A percentile compares a stretch with the other conserved stretches of the same genome.
Evolutionary conservation across 2,888 invertebrate genomes (phyloP).

Genomic region (Amorpha juglandis): DNA sequence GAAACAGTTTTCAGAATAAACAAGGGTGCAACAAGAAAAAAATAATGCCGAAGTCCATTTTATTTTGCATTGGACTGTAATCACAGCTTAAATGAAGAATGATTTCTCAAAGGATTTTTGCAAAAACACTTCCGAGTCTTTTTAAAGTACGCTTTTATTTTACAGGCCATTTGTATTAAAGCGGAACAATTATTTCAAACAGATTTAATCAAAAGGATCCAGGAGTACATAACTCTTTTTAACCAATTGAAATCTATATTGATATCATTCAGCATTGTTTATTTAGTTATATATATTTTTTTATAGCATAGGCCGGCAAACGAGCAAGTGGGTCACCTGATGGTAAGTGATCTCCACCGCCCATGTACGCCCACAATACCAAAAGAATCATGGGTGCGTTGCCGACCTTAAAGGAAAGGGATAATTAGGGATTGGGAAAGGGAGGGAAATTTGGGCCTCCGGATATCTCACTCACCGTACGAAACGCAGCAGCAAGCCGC

Average conservation of each 20-base stretch:
- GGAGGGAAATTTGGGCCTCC: too few species aligned
- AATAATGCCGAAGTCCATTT: slow-evolving; percentile 41
- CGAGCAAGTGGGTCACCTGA: too few species aligned
- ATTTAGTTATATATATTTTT: too few species aligned
- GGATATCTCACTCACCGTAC: too few species aligned
- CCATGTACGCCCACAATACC: too few species aligned
- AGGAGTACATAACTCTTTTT: not conserved
- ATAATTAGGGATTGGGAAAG: too few species aligned
- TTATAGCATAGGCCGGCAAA: too few species aligned
- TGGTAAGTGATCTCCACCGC: too few species aligned
- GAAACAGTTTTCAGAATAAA: slow-evolving; percentile 31
- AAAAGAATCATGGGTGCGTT: too few species aligned
- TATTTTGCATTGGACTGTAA: slow-evolving; percentile 45
- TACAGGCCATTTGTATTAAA: not conserved
- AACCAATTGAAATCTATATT: not conserved
- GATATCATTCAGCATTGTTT: not conserved
- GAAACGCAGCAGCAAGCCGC: too few species aligned
- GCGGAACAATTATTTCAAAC: slow-evolving; percentile 8
- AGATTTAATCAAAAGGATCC: not conserved
- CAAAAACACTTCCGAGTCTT: slow-evolving; percentile 5
- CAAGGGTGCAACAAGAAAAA: slow-evolving; percentile 40
- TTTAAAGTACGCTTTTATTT: not conserved
- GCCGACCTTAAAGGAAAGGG: too few species aligned
- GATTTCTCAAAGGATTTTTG: slow-evolving; percentile 43
- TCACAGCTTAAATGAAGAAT: slow-evolving; percentile 50